Base-by-base conservation (phyloP, 2,113 vertebrate species). In the Dipodomys merriami region DNA sequence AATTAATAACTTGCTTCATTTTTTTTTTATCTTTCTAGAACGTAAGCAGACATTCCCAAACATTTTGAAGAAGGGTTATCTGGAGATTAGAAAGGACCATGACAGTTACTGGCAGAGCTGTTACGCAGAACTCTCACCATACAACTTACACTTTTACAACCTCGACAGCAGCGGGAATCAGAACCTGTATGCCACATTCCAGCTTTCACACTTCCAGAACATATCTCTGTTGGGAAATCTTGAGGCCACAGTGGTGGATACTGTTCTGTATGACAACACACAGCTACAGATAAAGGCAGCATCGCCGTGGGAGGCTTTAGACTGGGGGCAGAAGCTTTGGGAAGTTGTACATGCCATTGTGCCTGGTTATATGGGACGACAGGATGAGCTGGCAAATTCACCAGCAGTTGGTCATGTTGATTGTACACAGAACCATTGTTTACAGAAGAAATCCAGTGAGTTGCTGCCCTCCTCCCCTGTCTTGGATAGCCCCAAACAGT, bases 301-400 rank as follows among this genome's bases (percentile, higher is more conserved):
- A 94, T 99, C 98, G 53, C 98, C 99, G 0, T 99, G 99, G 99
- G 99, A 99, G 93, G 99, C 99, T 78, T 94, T 99, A 97, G 99
- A 99, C 94, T 99, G 99, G 99, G 98, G 98, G 3, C 98, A 98
- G 94, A 98, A 99, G 73, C 98, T 99, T n/a, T 99, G 98, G 99
- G 98, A 99, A 95, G 98, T 96, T 0, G 98, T 99, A 35, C 98
- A 98, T 53, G 97, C 98, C 0, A 95, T 98, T 2, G 86, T 95
- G 64, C 98, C 98, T 73, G 95, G 97, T 84, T 98, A 97, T 35
- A 25, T 96, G 7, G 97, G 86, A 25, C 96, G 95, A 67, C 93
- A 97, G 91, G 97, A 97, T 27, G 97, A 97, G 78, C 84, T 97
- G 95, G 96, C 97, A 64, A 96, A 96, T 71, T 94, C 96, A 19